These are phyloP conservation scores for Hydriomena furcata DNA, from an alignment of 2,888 invertebrate species.

Conservation along the genomic window DNA sequence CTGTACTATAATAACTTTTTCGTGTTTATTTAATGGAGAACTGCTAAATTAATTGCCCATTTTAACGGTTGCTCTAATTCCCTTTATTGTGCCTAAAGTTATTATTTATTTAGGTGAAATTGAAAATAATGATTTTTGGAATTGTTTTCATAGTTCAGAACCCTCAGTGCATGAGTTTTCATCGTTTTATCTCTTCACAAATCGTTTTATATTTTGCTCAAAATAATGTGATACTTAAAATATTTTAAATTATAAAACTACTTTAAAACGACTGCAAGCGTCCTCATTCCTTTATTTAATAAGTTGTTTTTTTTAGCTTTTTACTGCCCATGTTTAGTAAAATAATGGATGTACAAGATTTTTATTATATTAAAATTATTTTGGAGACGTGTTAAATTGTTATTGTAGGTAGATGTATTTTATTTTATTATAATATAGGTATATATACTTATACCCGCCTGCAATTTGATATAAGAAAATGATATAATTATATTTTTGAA, in stretches of 20 bases:
- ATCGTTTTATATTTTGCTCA: conserved; percentile 18
- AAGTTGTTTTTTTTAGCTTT: conserved; percentile 31
- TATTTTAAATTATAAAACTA: conserved; percentile 1
- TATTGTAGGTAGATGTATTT: not conserved
- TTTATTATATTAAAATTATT: not conserved
- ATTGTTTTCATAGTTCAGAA: not conserved
- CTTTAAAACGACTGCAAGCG: conserved; percentile 23
- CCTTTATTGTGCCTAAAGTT: not conserved
- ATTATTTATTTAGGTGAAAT: no score
- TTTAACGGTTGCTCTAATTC: conserved; percentile 10
- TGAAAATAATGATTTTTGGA: no score
- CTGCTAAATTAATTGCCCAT: conserved; percentile 24
- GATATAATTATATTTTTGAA: conserved; percentile 4
- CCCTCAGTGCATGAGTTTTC: conserved; percentile 14
- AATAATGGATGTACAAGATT: conserved; percentile 14
- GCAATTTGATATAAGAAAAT: conserved; percentile 7
- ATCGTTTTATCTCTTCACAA: conserved; percentile 1
- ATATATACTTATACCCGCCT: no score
- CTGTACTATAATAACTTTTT: not conserved
- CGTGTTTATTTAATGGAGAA: conserved; percentile 2
- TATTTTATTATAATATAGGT: conserved; percentile 4
- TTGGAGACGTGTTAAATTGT: not conserved
- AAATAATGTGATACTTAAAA: conserved; percentile 13
- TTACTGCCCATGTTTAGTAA: conserved; percentile 28
- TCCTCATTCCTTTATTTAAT: conserved; percentile 22